Evolutionary conservation across 1,140 invertebrate genomes (phyloP).

Genomic region (Listronotus bonariensis): DNA sequence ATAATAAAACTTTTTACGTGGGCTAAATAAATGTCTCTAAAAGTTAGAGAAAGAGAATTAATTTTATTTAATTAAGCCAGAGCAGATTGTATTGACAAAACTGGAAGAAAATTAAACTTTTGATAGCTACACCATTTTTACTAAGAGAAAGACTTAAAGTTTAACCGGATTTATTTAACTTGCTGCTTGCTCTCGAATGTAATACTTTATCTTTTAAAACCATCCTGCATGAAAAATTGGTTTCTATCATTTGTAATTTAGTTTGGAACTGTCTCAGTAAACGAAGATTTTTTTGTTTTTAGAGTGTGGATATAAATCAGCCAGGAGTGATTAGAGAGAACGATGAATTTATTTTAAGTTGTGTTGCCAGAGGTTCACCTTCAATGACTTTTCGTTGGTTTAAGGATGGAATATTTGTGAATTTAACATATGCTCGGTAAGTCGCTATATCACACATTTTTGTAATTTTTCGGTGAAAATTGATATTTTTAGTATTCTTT

Average conservation of each 20-base stretch:
- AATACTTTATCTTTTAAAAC: constrained; percentile 4
- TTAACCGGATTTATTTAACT: too few relatives aligned
- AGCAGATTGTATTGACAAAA: too few relatives aligned
- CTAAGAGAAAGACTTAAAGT: too few relatives aligned
- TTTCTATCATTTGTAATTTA: neutral
- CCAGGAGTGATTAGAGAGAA: constrained; percentile 69
- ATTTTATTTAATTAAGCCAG: too few relatives aligned
- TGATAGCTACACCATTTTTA: too few relatives aligned
- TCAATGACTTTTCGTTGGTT: constrained; percentile 77
- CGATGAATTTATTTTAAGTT: constrained; percentile 76
- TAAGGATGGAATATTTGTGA: constrained; percentile 76
- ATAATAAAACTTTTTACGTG: too few relatives aligned
- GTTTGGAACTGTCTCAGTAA: constrained; percentile 8
- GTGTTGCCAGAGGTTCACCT: constrained; percentile 74
- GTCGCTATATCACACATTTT: too few relatives aligned
- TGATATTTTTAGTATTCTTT: too few relatives aligned
- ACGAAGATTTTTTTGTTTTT: constrained; percentile 46
- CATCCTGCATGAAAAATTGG: neutral
- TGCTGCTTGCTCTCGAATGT: neutral
- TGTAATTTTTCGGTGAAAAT: too few relatives aligned
- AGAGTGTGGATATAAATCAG: constrained; percentile 67
- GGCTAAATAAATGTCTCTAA: too few relatives aligned
- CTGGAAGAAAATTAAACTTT: too few relatives aligned
- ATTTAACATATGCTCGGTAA: constrained; percentile 55
- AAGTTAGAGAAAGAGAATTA: too few relatives aligned